Base-by-base conservation (phyloP, 2,113 vertebrate species). In the Hypomesus transpacificus region DNA sequence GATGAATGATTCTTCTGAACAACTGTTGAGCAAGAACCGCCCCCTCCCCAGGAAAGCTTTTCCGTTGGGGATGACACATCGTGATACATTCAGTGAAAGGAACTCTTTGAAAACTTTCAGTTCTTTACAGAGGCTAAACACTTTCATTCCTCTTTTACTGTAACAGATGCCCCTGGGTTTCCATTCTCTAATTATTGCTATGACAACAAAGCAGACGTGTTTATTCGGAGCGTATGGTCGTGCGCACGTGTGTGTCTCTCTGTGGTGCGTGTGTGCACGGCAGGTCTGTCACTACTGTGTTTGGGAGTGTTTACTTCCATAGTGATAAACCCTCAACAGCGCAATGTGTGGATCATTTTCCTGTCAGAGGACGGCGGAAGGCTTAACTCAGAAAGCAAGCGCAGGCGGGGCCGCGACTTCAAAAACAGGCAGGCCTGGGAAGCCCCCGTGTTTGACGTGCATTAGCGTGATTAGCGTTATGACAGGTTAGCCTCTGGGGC, bases 81-180 rank as follows among this genome's bases (percentile, higher is more conserved):
- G 1, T 24, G n/a, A 24, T 22, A 21, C 75, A 71, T 59, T 59
- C 70, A 52, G 75, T 13, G 13, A 46, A 46, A 46, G 9, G 39
- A 20, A 7, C 0, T 4, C 53, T 7, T 16, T 11, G 20, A 17
- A 28, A 34, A 28, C 66, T 68, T 59, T 53, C 21, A 0, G 20
- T 70, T 21, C 63, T 65, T 46, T 0, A 18, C 3, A 58, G 66
- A 65, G 17, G 52, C 56, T 50, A 14, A 31, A 11, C 11, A 58
- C n/a, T 3, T 58, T 71, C 21, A 73, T 66, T 86, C 80, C 79
- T 73, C 22, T 9, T 64, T 20, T 8, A 3, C 28, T 51, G n/a
- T 28, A 34, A 68, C n/a, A 34, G 16, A 67, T 31, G 3, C 54
- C 20, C 4, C 4, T 3, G 17, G 4, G 54, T 68, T 80, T 79